A percentile compares a stretch with the other conserved stretches of the same genome.
phyloP scores from a whole-genome alignment of 2,888 invertebrate species.

The Watsonalla binaria region DNA sequence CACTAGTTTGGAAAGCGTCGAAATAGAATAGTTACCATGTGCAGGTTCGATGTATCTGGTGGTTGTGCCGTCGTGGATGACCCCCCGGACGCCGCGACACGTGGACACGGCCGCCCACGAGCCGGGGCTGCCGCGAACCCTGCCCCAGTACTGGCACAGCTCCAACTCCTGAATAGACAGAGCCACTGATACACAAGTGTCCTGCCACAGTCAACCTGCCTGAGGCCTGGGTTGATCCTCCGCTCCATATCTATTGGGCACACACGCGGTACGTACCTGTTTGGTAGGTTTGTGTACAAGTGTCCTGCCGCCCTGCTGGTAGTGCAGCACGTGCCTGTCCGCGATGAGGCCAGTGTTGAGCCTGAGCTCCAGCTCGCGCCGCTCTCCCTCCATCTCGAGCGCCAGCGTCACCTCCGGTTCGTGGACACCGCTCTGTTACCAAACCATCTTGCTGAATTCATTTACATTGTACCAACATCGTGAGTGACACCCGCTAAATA shows the following conservation, averaged over 20 bases:
- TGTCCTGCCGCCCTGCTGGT: constrained; percentile 76
- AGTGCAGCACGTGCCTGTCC: constrained; percentile 81
- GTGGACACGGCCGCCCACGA: constrained; percentile 93
- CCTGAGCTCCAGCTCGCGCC: constrained; percentile 83
- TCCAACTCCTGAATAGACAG: constrained; percentile 80
- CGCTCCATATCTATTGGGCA: not conserved
- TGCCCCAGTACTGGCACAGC: constrained; percentile 88
- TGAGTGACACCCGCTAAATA: not conserved
- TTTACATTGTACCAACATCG: too few species aligned
- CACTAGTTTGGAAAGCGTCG: too few species aligned
- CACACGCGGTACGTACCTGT: constrained; percentile 54
- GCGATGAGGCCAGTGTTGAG: constrained; percentile 86
- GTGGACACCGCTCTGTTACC: constrained; percentile 54
- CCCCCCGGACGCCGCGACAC: constrained; percentile 86
- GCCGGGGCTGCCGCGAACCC: constrained; percentile 81
- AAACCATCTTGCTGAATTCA: not conserved
- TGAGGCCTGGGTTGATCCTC: too few species aligned
- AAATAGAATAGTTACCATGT: constrained; percentile 32
- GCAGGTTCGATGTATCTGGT: constrained; percentile 84
- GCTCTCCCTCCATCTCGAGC: constrained; percentile 82
- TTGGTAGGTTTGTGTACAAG: constrained; percentile 75
- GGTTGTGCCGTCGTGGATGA: constrained; percentile 87
- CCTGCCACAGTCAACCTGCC: too few species aligned
- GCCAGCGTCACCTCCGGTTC: constrained; percentile 78
- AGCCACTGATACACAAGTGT: not conserved